Conservation (phyloP, 2,797 vertebrate species). For the Danio choprae region DNA sequence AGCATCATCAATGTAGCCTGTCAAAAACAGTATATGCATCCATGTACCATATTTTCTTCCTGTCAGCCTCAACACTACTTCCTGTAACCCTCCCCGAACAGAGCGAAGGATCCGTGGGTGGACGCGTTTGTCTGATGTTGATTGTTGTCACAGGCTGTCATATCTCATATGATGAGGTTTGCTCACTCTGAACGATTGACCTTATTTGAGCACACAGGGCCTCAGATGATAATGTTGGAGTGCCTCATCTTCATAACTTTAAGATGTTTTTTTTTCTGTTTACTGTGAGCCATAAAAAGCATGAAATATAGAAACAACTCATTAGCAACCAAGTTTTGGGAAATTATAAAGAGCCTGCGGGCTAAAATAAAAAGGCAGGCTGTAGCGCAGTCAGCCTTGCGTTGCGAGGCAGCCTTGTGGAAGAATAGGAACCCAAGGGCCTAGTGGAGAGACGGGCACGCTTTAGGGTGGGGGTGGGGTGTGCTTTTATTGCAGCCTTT, state of each 20-base stretch:
- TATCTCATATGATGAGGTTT: slow-evolving; percentile 5
- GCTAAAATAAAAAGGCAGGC: slow-evolving; percentile 35
- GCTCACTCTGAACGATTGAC: neutral
- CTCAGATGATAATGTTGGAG: slow-evolving; percentile 5
- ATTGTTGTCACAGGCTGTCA: slow-evolving; percentile 7
- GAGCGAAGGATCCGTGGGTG: slow-evolving; percentile 26
- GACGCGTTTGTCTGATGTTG: slow-evolving; percentile 11
- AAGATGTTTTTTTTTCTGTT: slow-evolving; percentile 8
- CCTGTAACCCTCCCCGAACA: slow-evolving; percentile 6
- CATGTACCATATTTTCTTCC: neutral
- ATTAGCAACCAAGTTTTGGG: slow-evolving; percentile 53
- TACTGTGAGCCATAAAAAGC: slow-evolving; percentile 26
- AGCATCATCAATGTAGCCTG: slow-evolving; percentile 3
- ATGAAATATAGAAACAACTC: slow-evolving; percentile 41
- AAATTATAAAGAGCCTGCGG: slow-evolving; percentile 53
- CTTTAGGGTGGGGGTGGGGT: slow-evolving; percentile 28
- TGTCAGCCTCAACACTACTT: neutral
- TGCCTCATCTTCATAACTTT: neutral
- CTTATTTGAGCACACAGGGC: slow-evolving; percentile 19
- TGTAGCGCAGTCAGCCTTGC: slow-evolving; percentile 56
- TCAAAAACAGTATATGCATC: neutral
- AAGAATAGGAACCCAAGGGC: slow-evolving; percentile 50
- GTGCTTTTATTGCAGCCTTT: slow-evolving; percentile 1
- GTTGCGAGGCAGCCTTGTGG: slow-evolving; percentile 37
- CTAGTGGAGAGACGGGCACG: slow-evolving; percentile 17